A percentile compares a stretch with the other conserved stretches of the same genome.
These are phyloP conservation scores for Epinotia demarniana DNA, from an alignment of 2,888 invertebrate genomes.

Conservation along the genomic window DNA sequence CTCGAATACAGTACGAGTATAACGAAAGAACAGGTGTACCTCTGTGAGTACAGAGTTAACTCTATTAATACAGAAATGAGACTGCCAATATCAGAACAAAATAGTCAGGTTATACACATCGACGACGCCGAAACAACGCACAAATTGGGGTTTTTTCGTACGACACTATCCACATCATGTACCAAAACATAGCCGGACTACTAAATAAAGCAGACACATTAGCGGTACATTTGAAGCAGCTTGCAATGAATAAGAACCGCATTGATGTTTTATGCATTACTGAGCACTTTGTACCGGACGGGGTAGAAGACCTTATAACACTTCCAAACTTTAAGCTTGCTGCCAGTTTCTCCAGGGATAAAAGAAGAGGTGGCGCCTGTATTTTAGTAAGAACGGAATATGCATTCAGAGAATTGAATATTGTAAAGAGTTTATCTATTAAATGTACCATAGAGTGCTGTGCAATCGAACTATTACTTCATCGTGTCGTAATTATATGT, in stretches of 20 bases:
- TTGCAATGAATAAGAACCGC: not conserved
- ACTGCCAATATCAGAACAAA: too few species aligned
- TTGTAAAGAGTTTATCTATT: not conserved
- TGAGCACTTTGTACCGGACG: conserved; percentile 3
- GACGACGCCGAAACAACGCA: too few species aligned
- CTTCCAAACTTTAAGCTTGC: conserved; percentile 5
- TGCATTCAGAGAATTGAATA: not conserved
- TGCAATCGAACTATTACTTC: not conserved
- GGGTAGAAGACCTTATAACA: conserved; percentile 1
- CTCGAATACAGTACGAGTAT: too few species aligned
- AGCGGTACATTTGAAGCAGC: too few species aligned
- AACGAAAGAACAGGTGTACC: too few species aligned
- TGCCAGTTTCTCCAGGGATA: not conserved
- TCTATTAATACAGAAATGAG: too few species aligned
- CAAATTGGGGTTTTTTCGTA: too few species aligned
- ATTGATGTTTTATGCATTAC: conserved; percentile 7
- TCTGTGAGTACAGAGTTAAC: too few species aligned
- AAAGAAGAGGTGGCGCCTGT: not conserved
- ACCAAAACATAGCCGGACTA: too few species aligned
- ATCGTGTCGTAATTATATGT: not conserved
- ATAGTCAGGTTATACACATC: too few species aligned
- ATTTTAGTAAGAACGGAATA: not conserved
- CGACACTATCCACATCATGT: too few species aligned
- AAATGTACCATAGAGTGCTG: not conserved
- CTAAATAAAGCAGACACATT: too few species aligned